Percentiles rank a stretch among this genome's conserved stretches.
Conservation (phyloP, 2,113 vertebrate genomes). For the Cisticola juncidis region DNA sequence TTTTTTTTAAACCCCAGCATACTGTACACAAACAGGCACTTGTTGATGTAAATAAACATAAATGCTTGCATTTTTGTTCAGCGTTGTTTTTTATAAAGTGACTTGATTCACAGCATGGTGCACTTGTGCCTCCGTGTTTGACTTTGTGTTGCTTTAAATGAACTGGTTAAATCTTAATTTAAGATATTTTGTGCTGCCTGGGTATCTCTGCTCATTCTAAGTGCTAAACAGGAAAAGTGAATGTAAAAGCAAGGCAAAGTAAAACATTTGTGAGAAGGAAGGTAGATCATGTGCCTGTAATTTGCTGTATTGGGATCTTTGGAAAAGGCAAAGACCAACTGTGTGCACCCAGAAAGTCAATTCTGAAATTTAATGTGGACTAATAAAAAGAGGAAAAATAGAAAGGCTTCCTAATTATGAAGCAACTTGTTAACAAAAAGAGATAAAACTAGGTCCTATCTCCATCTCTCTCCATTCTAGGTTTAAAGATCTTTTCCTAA, state of each 20-base stretch:
- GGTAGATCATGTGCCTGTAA: background rate
- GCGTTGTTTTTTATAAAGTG: background rate
- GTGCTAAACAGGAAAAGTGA: background rate
- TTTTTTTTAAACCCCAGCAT: accelerated
- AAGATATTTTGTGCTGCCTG: background rate
- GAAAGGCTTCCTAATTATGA: background rate
- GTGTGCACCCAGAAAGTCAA: background rate
- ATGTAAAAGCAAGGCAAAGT: background rate
- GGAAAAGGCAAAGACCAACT: background rate
- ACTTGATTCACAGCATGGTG: background rate
- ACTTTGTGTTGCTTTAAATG: background rate
- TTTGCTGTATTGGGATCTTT: background rate
- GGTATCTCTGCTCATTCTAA: background rate
- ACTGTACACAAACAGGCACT: background rate
- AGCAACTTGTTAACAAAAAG: background rate
- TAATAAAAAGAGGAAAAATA: background rate
- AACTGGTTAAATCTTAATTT: background rate
- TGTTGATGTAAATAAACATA: background rate
- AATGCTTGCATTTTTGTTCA: background rate
- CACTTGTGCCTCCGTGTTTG: background rate
- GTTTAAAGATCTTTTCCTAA: background rate
- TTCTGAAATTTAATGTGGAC: background rate
- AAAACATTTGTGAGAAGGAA: background rate
- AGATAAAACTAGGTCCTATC: background rate
- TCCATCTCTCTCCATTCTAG: background rate